Evolutionary conservation across 2,113 vertebrate species (phyloP).

Genomic region (Rhabdomys dilectus): DNA sequence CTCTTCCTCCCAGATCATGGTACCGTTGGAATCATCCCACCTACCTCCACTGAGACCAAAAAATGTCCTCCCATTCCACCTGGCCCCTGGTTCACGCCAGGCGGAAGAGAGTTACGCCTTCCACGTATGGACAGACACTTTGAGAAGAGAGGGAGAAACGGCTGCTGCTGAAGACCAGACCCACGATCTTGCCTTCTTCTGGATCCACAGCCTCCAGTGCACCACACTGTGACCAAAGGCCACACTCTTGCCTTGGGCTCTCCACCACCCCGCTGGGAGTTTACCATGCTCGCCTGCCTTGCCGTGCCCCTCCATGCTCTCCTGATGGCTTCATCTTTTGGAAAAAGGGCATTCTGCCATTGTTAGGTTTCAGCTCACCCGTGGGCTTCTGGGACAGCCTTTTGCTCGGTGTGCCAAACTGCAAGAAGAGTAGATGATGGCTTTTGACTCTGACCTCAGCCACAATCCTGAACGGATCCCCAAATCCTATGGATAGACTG

Average conservation of each 20-base stretch:
- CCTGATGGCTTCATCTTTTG: constrained; percentile 29
- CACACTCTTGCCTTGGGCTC: neutral
- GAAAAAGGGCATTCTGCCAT: constrained; percentile 69
- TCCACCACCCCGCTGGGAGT: constrained; percentile 45
- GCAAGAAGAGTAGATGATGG: neutral
- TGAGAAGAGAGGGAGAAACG: constrained; percentile 59
- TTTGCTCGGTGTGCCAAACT: constrained; percentile 12
- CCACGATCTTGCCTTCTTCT: constrained; percentile 69
- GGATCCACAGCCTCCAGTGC: constrained; percentile 74
- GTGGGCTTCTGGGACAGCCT: constrained; percentile 59
- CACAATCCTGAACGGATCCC: constrained; percentile 68
- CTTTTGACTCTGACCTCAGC: constrained; percentile 75
- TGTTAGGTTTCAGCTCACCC: constrained; percentile 53
- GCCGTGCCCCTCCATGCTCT: constrained; percentile 64
- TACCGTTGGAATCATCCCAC: constrained; percentile 90
- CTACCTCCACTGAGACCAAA: constrained; percentile 88
- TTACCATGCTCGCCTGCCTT: neutral
- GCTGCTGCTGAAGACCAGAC: neutral
- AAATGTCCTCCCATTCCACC: neutral
- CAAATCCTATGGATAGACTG: constrained; percentile 58
- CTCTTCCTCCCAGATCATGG: constrained; percentile 85
- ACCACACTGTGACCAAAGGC: constrained; percentile 73
- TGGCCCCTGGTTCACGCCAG: neutral
- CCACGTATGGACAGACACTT: constrained; percentile 69
- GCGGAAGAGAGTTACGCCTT: constrained; percentile 64